A percentile compares a stretch with the other conserved stretches of the same genome.
Conservation (phyloP, 2,797 vertebrate species). For the Simalia tracyae region DNA sequence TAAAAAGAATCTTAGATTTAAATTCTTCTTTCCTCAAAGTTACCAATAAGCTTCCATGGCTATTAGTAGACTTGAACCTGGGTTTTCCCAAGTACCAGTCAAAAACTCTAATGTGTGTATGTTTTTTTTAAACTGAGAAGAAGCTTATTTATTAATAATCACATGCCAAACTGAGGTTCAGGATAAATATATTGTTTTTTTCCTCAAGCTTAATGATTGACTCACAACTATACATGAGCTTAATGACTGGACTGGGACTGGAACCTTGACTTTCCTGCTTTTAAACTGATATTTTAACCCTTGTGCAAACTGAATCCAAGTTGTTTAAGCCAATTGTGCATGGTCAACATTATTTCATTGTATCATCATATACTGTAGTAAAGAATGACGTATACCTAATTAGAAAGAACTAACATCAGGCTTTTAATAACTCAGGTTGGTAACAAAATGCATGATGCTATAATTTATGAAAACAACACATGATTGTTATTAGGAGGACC, state of each 20-base stretch:
- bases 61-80: background rate
- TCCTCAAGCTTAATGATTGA: background rate
- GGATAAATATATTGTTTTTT: background rate
- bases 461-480: background rate
- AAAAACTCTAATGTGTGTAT: background rate
- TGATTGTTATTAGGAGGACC: slow-evolving; percentile 31
- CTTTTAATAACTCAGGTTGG: slow-evolving; percentile 32
- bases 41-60: background rate
- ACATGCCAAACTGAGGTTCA: background rate
- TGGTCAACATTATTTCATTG: background rate
- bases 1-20: background rate
- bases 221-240: background rate
- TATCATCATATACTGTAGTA: background rate
- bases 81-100: background rate
- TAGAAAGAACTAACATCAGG: background rate
- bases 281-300: background rate
- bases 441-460: background rate
- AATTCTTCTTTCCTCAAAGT: background rate
- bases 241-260: background rate
- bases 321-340: background rate
- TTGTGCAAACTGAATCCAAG: background rate
- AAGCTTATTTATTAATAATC: background rate
- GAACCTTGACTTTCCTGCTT: background rate
- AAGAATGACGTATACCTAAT: background rate
- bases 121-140: background rate